Base-by-base conservation (phyloP, 2,888 invertebrate genomes). In the Rhorus exstirpatorius region DNA sequence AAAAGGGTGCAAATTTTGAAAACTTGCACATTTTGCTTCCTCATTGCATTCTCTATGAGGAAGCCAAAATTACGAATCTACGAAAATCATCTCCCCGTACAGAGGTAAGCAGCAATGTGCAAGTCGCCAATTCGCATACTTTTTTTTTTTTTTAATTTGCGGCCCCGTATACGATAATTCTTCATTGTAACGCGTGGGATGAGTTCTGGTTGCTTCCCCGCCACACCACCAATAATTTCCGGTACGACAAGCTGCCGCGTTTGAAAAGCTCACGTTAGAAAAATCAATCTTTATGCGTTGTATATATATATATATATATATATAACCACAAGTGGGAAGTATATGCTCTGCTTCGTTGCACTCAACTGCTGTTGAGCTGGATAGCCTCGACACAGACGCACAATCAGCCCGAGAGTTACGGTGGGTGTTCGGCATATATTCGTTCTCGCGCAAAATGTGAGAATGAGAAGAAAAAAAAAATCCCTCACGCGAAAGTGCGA, bases 321-420 rank as follows among this genome's bases (percentile, higher is more conserved):
- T 55, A 55, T 55, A 55, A 55, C n/a, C n/a, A 26, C 53, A 55
- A 55, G 53, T 55, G n/a, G 26, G 53, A 55, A 55, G 53, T n/a
- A n/a, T n/a, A n/a, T 55, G 26, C 53, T 55, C 24, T 55, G 53
- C 53, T 24, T 6, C 53, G 26, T 55, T 55, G 53, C 53, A 55
- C 26, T 26, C 53, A 55, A 55, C 53, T n/a, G 12, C 26, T n/a
- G 31, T 6, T 31, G 31, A n/a, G n/a, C 26, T 3, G 2, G 21
- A 21, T 10, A 19, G 12, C 24, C 10, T 26, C 14, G 51, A 21
- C 8, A 14, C 4, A 24, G 17, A 53, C 53, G 53, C 21, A 24
- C 53, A 12, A 53, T 53, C 19, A 24, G 21, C 53, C 21, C n/a
- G 4, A 10, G 53, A 8, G 10, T 17, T 17, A 49, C 51, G 7